phyloP scores from a whole-genome alignment of 2,888 invertebrate species.

The Carterocephalus palaemon region DNA sequence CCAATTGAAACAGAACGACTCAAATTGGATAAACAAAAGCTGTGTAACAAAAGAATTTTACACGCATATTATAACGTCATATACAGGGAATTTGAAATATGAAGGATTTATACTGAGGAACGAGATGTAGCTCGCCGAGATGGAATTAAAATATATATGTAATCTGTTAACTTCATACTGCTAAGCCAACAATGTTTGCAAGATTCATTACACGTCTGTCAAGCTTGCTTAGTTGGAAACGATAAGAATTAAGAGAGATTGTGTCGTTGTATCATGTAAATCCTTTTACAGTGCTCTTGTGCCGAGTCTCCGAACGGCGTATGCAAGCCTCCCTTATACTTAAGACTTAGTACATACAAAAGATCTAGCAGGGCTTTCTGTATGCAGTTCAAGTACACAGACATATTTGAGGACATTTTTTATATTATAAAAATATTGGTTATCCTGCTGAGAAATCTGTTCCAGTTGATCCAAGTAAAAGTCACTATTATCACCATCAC shows the following conservation, averaged over 20 bases:
- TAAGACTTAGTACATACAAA: too few relatives aligned
- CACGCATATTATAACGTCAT: too few relatives aligned
- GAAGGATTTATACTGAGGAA: slow-evolving; percentile 40
- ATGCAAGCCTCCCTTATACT: too few relatives aligned
- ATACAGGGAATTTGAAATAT: slow-evolving; percentile 34
- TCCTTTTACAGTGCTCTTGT: slow-evolving; percentile 18
- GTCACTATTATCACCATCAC: too few relatives aligned
- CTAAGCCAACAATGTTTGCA: slow-evolving; percentile 37
- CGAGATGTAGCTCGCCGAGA: slow-evolving; percentile 28
- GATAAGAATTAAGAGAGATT: slow-evolving; percentile 32
- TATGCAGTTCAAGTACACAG: too few relatives aligned
- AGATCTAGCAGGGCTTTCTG: too few relatives aligned
- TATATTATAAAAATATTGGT: too few relatives aligned
- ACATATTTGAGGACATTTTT: too few relatives aligned
- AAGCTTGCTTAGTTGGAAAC: slow-evolving; percentile 31
- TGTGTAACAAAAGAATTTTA: slow-evolving; percentile 23
- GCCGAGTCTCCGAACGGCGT: slow-evolving; percentile 1
- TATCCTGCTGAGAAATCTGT: too few relatives aligned
- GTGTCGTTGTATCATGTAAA: slow-evolving; percentile 28
- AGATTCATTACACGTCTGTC: slow-evolving; percentile 39
- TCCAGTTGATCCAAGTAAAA: too few relatives aligned
- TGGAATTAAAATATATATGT: slow-evolving; percentile 51
- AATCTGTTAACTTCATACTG: slow-evolving; percentile 48
- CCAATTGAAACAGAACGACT: neutral
- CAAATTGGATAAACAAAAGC: slow-evolving; percentile 9